Conservation (phyloP, 2,113 vertebrate species). For the Passer montanus region DNA sequence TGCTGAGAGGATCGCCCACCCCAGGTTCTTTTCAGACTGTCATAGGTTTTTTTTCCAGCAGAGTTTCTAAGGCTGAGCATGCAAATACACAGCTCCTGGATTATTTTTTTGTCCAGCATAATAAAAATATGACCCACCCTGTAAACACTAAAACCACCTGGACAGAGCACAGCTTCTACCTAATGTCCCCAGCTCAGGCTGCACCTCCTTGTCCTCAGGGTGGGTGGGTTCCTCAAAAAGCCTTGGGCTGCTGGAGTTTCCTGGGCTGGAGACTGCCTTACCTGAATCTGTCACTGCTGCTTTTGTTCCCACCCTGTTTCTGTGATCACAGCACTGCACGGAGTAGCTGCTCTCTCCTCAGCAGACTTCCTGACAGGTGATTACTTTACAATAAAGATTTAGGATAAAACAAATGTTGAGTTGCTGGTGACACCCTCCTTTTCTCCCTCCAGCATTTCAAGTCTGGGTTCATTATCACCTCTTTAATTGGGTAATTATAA, state of each 20-base stretch:
- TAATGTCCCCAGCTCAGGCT: not conserved
- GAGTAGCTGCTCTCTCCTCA: not conserved
- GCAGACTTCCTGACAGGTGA: constrained; percentile 54
- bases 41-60: not conserved
- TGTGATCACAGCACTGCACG: constrained; percentile 29
- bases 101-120: not conserved
- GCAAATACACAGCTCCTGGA: not conserved
- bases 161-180: not conserved
- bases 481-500: constrained; percentile 67
- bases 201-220: not conserved
- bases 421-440: constrained; percentile 19
- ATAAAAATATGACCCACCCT: not conserved
- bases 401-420: constrained; percentile 59
- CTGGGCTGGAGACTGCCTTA: not conserved
- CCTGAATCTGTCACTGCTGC: constrained; percentile 43
- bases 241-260: not conserved
- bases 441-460: constrained; percentile 47
- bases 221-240: not conserved
- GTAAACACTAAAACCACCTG: not conserved
- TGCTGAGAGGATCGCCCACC: not conserved
- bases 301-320: not conserved
- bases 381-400: constrained; percentile 53
- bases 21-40: not conserved
- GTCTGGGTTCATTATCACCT: constrained; percentile 59
- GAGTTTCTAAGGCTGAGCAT: not conserved